Base-by-base conservation (phyloP, 2,888 invertebrate genomes). In the Drosophila trichaetosa region DNA sequence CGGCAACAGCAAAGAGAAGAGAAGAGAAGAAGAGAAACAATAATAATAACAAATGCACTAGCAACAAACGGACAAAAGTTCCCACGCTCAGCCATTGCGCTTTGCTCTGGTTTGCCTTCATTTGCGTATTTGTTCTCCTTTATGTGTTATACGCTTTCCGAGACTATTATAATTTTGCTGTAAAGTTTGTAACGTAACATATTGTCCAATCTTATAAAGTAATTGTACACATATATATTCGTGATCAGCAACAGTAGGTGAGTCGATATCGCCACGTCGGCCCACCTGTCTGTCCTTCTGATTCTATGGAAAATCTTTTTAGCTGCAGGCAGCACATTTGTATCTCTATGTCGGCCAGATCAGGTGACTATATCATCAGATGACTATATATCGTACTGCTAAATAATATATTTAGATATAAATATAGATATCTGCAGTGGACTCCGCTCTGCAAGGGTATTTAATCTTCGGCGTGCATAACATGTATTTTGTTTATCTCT, bases 11-110 rank as follows among this genome's bases (percentile, higher is more conserved):
- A 52, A 36, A 34, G 33, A 16, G 7, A 57, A 36, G 33, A 16
- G 7, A 57, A 36, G 69, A 33, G 13, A 46, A 24, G 13, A 42
- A 46, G 21, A 24, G 21, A 24, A 46, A 24, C 16, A 46, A 46
- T 16, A 24, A 21, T 21, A 7, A 46, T 7, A 46, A 7, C 13
- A 46, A 46, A 46, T 24, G 21, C 46, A 46, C 21, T 8, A 46
- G 1, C 46, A 46, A 16, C 46, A 24, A 46, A 46, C 21, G 16
- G 7, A 33, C 2, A 31, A 65, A 74, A 62, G 54, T 79, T 73
- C 64, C 53, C 82, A 83, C 71, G 56, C 27, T 58, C 40, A 46
- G 31, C 29, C 38, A 34, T 34, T 53, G 18, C 21, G 31, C 58
- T 40, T 61, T 48, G 48, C 48, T 59, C 48, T 53, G 27, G 11